A percentile compares a stretch with the other conserved stretches of the same genome.
These are phyloP conservation scores for Drosophila ironensis DNA, from an alignment of 1,140 invertebrate species.

Conservation along the genomic window DNA sequence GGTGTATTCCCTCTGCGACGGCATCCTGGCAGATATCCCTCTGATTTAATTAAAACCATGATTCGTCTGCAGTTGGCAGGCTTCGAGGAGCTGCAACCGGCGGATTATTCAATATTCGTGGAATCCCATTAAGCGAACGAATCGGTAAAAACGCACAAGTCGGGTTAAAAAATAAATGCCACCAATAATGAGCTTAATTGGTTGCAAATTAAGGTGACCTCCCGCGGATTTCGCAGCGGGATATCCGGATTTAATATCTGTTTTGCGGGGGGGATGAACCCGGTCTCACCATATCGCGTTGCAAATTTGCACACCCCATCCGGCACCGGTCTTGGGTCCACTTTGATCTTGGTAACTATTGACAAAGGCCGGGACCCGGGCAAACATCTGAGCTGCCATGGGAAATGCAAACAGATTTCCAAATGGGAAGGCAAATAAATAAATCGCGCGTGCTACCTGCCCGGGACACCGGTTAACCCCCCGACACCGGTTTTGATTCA, in stretches of 20 bases:
- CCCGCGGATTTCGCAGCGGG: neutral
- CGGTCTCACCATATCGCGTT: neutral
- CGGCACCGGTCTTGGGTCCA: conserved; percentile 35
- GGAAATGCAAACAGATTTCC: conserved; percentile 62
- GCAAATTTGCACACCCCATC: conserved; percentile 7
- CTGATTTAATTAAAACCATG: conserved; percentile 26
- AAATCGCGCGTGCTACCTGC: conserved; percentile 44
- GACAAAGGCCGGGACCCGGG: conserved; percentile 51
- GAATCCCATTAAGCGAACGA: conserved; percentile 28
- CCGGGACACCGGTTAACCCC: conserved; percentile 7
- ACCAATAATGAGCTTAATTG: conserved; percentile 28
- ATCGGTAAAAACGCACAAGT: neutral
- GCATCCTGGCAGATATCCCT: neutral
- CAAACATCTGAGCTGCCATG: conserved; percentile 57
- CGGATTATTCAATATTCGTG: conserved; percentile 36
- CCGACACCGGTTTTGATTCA: neutral
- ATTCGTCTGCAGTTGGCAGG: conserved; percentile 15
- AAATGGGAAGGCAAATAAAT: conserved; percentile 53
- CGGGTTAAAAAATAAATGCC: conserved; percentile 5
- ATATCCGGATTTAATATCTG: neutral
- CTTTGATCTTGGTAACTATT: conserved; percentile 72
- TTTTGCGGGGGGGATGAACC: neutral
- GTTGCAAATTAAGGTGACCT: conserved; percentile 6
- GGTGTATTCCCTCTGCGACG: neutral
- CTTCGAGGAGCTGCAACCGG: neutral